Conservation (phyloP, 2,888 invertebrate species). For the Acronicta aceris region DNA sequence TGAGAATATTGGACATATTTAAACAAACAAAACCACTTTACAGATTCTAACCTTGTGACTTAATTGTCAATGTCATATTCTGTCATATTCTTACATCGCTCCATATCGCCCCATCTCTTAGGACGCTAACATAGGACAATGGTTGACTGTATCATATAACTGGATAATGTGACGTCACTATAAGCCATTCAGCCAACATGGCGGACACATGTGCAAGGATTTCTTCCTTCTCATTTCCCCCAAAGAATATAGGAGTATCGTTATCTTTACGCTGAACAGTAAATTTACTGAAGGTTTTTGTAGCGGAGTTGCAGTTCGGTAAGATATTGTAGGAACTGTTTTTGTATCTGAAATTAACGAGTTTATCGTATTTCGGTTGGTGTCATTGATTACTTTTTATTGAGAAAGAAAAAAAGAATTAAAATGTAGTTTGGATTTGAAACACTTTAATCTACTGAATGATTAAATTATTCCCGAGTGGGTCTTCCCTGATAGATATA, state of each 20-base stretch:
- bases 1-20: too few relatives aligned
- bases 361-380: too few relatives aligned
- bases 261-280: constrained; percentile 13
- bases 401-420: too few relatives aligned
- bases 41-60: too few relatives aligned
- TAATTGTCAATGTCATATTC: too few relatives aligned
- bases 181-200: constrained; percentile 30
- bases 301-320: neutral
- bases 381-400: too few relatives aligned
- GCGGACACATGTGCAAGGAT: constrained; percentile 30
- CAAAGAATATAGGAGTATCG: constrained; percentile 9
- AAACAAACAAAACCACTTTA: too few relatives aligned
- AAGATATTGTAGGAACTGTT: neutral
- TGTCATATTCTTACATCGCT: neutral
- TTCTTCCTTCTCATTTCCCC: constrained; percentile 45
- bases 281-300: constrained; percentile 12
- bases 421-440: too few relatives aligned
- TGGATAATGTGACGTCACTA: constrained; percentile 44
- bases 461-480: too few relatives aligned
- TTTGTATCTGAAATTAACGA: too few relatives aligned
- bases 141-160: constrained; percentile 17
- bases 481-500: too few relatives aligned
- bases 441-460: too few relatives aligned
- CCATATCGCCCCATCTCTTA: neutral
- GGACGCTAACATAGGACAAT: constrained; percentile 5